A percentile compares a stretch with the other conserved stretches of the same genome.
These are phyloP conservation scores for Macaria liturata DNA, from an alignment of 2,888 invertebrate genomes.

Conservation along the genomic window DNA sequence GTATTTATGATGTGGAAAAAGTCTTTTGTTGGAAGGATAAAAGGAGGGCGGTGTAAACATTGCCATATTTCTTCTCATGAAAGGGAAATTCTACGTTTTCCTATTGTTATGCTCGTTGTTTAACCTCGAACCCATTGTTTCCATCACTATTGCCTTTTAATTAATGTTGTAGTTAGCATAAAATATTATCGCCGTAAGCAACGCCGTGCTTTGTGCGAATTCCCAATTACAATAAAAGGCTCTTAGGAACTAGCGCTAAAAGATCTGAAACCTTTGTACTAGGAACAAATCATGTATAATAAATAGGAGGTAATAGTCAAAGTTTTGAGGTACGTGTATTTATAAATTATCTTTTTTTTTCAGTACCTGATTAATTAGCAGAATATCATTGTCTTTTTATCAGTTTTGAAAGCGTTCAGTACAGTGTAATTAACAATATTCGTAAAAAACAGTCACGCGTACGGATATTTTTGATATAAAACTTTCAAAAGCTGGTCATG, in stretches of 20 bases:
- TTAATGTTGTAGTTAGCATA: slow-evolving; percentile 12
- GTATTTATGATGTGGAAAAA: slow-evolving; percentile 18
- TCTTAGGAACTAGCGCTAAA: slow-evolving; percentile 4
- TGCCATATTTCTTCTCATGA: slow-evolving; percentile 24
- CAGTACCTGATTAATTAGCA: too few relatives aligned
- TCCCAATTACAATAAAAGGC: slow-evolving; percentile 8
- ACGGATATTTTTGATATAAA: too few relatives aligned
- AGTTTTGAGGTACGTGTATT: too few relatives aligned
- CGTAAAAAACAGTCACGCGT: too few relatives aligned
- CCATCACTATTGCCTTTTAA: slow-evolving; percentile 14
- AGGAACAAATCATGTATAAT: too few relatives aligned
- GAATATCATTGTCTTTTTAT: too few relatives aligned
- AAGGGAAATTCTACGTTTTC: slow-evolving; percentile 15
- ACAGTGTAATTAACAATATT: too few relatives aligned
- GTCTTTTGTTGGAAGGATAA: slow-evolving; percentile 29
- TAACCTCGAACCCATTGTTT: slow-evolving; percentile 14
- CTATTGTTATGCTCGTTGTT: slow-evolving; percentile 12
- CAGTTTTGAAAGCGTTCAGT: too few relatives aligned
- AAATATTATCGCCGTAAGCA: slow-evolving; percentile 9
- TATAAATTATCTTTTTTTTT: too few relatives aligned
- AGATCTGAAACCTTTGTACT: slow-evolving; percentile 1
- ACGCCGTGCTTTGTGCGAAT: slow-evolving; percentile 6
- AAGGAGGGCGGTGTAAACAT: slow-evolving; percentile 28
- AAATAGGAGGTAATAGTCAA: too few relatives aligned
- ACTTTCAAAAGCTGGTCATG: slow-evolving; percentile 5